Percentiles rank a stretch among this genome's conserved stretches.
Evolutionary conservation across 2,113 vertebrate species (phyloP).

Genomic region (Protomyctophum bolini): DNA sequence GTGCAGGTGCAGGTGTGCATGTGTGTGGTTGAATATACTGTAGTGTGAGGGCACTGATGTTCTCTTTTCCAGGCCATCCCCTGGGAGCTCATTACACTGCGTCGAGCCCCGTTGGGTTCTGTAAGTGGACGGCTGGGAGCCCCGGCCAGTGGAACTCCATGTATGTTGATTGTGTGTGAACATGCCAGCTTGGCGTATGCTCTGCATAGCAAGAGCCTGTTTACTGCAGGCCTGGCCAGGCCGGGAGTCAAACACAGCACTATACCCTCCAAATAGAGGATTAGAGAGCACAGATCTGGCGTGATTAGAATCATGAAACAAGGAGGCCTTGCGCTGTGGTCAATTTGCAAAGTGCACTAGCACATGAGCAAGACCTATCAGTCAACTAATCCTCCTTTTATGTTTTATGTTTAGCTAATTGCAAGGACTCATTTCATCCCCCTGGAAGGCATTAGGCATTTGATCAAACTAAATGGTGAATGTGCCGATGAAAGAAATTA

Average conservation of each 20-base stretch:
- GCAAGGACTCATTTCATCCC: conserved; percentile 5
- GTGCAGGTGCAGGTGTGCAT: too few species aligned
- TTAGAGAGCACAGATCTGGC: conserved; percentile 69
- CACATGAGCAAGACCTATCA: conserved; percentile 14
- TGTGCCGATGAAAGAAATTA: not conserved
- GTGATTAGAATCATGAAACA: conserved; percentile 56
- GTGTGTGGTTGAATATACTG: too few species aligned
- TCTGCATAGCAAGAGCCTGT: conserved; percentile 69
- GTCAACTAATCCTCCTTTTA: conserved; percentile 22
- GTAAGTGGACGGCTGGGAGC: conserved; percentile 51
- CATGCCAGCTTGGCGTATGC: conserved; percentile 38
- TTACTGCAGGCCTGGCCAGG: conserved; percentile 50
- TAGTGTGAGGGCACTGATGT: conserved; percentile 1
- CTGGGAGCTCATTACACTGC: conserved; percentile 68
- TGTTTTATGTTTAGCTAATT: conserved; percentile 15
- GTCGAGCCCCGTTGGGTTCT: conserved; percentile 51
- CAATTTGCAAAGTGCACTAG: conserved; percentile 50
- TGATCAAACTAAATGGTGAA: not conserved
- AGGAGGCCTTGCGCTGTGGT: conserved; percentile 50
- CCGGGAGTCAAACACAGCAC: conserved; percentile 46
- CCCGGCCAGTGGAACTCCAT: conserved; percentile 27
- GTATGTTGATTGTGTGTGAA: conserved; percentile 53
- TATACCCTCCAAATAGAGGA: conserved; percentile 57
- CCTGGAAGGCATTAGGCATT: not conserved
- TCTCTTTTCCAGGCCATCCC: conserved; percentile 38